Percentiles rank a stretch among this genome's conserved stretches.
phyloP scores from a whole-genome alignment of 2,113 vertebrate species.

The Pipra filicauda region DNA sequence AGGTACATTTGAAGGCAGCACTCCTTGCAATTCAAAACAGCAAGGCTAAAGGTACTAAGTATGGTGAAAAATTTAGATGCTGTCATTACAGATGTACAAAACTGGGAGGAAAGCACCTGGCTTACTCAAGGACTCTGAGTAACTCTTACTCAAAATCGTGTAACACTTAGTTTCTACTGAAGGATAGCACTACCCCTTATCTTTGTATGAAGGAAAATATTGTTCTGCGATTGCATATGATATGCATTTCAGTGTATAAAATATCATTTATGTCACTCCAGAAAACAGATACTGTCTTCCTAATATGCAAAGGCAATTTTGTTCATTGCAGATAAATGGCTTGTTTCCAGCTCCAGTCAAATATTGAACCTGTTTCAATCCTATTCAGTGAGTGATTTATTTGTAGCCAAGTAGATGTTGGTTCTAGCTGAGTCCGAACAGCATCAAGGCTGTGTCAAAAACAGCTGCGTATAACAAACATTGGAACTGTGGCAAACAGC shows the following conservation, averaged over 20 bases:
- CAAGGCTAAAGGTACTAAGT: neutral
- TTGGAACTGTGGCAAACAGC: neutral
- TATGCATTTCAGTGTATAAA: neutral
- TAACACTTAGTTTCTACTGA: neutral
- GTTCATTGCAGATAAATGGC: neutral
- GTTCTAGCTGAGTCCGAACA: neutral
- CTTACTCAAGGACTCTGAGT: neutral
- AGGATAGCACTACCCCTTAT: neutral
- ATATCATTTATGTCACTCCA: neutral
- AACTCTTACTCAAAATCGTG: neutral
- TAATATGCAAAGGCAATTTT: neutral
- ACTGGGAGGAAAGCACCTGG: accelerated
- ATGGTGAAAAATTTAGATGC: neutral
- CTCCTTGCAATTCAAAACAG: neutral
- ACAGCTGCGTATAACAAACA: neutral
- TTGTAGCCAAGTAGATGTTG: neutral
- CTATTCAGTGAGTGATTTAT: neutral
- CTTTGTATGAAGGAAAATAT: neutral
- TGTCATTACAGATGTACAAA: neutral
- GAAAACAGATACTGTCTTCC: neutral
- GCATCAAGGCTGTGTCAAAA: neutral
- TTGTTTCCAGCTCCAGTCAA: neutral
- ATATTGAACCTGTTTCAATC: neutral
- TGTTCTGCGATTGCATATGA: neutral
- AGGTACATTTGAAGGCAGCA: neutral